phyloP scores from a whole-genome alignment of 2,888 invertebrate genomes.

The Steinernema carpocapsae region DNA sequence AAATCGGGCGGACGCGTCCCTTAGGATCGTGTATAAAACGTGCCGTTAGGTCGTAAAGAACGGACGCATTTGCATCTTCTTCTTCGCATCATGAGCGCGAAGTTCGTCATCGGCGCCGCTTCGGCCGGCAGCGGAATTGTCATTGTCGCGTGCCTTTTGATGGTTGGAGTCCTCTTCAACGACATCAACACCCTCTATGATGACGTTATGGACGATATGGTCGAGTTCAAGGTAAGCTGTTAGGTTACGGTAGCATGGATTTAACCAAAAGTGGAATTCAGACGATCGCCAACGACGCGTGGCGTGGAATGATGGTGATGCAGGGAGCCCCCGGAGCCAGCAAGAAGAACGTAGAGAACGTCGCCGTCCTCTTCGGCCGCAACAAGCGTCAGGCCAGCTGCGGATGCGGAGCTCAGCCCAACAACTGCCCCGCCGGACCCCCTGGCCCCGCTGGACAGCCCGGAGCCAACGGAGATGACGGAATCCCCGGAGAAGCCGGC shows the following conservation, averaged over 20 bases:
- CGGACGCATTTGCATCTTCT: too few species aligned
- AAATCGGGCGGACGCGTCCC: neutral
- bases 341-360: conserved; percentile 39
- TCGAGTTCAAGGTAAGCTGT: conserved; percentile 45
- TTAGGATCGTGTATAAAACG: neutral
- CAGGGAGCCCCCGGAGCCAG: conserved; percentile 44
- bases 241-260: conserved; percentile 1
- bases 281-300: conserved; percentile 46
- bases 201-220: conserved; percentile 50
- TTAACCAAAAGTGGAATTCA: conserved; percentile 27
- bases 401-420: conserved; percentile 41
- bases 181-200: conserved; percentile 51
- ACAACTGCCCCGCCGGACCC: conserved; percentile 47
- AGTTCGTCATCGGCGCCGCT: conserved; percentile 45
- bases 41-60: neutral
- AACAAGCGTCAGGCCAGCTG: conserved; percentile 46
- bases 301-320: conserved; percentile 48
- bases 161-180: conserved; percentile 44
- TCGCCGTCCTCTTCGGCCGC: conserved; percentile 47
- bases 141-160: conserved; percentile 42
- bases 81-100: conserved; percentile 45
- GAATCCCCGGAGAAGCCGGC: conserved; percentile 54
- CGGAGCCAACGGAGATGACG: conserved; percentile 53
- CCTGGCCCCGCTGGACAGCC: conserved; percentile 57
- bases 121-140: conserved; percentile 43